These are phyloP conservation scores for silkworm (Bombyx mori) DNA, from an alignment of 1,140 invertebrate genomes.

Conservation along the genomic window ASM3026992v2 NC_085109.1:9811501-9812000, in stretches of 20 bases:
- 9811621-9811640: no score
- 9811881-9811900: background rate
- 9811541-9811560: constrained; percentile 29
- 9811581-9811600: background rate
- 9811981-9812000: no score
- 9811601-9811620: no score
- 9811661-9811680: no score
- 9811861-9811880: background rate
- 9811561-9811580: constrained; percentile 26
- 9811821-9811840: background rate
- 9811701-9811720: no score
- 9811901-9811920: no score
- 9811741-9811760: background rate
- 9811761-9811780: no score
- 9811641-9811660: background rate
- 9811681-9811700: no score
- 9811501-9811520: constrained; percentile 53
- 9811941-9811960: no score
- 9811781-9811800: background rate
- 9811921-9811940: no score
- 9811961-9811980: no score
- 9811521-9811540: constrained; percentile 62
- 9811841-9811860: background rate
- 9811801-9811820: background rate
- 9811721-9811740: background rate